phyloP scores from a whole-genome alignment of 2,113 vertebrate genomes.

The Lepidothrix coronata region DNA sequence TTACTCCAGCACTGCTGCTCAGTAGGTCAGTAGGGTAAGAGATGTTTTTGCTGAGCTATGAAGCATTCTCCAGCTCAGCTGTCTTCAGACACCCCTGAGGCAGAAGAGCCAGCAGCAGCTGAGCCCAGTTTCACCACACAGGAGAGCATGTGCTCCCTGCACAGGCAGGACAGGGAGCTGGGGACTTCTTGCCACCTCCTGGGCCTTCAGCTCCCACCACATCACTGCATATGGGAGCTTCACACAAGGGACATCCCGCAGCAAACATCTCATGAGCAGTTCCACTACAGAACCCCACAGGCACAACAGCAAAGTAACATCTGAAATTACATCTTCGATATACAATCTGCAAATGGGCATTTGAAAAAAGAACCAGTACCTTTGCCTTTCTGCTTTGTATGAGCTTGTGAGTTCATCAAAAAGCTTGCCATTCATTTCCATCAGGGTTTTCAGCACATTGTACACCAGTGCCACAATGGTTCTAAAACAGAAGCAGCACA shows the following conservation, averaged over 20 bases:
- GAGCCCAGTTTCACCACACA: background rate
- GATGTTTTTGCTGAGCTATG: background rate
- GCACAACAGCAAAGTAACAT: background rate
- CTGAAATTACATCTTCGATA: background rate
- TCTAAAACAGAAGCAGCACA: slow-evolving; percentile 66
- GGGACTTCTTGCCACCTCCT: background rate
- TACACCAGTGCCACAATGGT: slow-evolving; percentile 96
- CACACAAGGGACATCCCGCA: background rate
- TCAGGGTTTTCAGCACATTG: slow-evolving; percentile 95
- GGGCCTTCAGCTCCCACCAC: background rate
- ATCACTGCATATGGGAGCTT: background rate
- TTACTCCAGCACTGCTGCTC: background rate
- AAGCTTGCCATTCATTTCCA: slow-evolving; percentile 97
- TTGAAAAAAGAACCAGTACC: slow-evolving; percentile 66
- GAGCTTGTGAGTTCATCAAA: slow-evolving; percentile 95
- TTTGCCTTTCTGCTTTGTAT: slow-evolving; percentile 93
- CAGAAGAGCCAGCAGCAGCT: background rate
- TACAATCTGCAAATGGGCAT: fast-evolving
- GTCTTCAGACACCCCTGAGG: background rate
- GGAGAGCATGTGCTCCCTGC: background rate
- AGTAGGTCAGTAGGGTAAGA: background rate
- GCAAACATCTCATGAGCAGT: background rate
- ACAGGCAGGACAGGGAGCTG: background rate
- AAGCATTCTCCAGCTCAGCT: background rate
- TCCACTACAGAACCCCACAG: background rate